These are phyloP conservation scores for Sander vitreus DNA, from an alignment of 2,113 vertebrate genomes.

Conservation along the genomic window DNA sequence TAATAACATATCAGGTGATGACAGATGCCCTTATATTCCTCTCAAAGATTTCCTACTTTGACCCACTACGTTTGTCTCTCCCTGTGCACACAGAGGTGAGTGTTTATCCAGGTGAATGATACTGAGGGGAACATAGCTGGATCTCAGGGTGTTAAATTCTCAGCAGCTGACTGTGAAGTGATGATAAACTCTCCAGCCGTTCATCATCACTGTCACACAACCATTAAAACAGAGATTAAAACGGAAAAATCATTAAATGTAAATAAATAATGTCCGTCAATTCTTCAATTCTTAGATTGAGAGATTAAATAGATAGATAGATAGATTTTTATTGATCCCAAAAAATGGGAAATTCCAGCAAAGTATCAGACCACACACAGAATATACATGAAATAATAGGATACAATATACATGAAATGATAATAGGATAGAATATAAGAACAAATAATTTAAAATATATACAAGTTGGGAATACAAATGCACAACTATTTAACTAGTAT, in stretches of 20 bases:
- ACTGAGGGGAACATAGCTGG: neutral
- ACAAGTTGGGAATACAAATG: too few species aligned
- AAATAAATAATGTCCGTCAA: neutral
- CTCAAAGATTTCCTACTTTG: neutral
- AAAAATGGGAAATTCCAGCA: too few species aligned
- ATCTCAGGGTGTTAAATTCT: conserved; percentile 23
- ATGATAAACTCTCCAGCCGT: neutral
- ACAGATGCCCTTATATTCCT: neutral
- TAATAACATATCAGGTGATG: neutral
- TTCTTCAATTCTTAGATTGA: neutral
- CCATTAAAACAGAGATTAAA: neutral
- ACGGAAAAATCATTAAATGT: neutral
- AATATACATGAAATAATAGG: too few species aligned
- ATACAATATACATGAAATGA: too few species aligned
- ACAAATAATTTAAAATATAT: too few species aligned
- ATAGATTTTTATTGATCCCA: too few species aligned
- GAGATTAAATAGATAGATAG: neutral
- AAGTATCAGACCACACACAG: too few species aligned
- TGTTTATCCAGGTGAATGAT: conserved; percentile 36
- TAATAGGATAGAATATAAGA: too few species aligned
- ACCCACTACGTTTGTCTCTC: neutral
- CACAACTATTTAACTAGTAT: too few species aligned
- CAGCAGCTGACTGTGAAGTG: conserved; percentile 8
- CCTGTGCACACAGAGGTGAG: conserved; percentile 6
- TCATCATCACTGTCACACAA: neutral